Evolutionary conservation across 2,888 invertebrate genomes (phyloP), one percentile per base, ranked within the genome.

Genomic region (Polymixis flavicincta): DNA sequence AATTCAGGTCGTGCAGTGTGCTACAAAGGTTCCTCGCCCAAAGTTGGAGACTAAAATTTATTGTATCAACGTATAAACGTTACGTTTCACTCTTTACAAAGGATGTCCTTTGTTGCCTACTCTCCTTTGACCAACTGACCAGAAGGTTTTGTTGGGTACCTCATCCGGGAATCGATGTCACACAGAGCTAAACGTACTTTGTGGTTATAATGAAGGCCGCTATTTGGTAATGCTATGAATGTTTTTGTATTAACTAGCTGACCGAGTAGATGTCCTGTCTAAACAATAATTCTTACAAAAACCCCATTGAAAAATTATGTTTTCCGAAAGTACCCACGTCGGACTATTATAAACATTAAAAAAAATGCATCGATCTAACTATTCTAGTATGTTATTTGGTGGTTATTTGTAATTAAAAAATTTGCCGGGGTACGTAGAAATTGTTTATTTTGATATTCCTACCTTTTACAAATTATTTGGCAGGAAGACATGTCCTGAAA

Each of bases 71-170:
- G 60, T 69, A 45, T 45, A 11, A 13, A 55, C 69, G 57, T 57
- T 28, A 22, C 63, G 52, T 42, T 74, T 54, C 37, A 60, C 42
- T 69, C 77, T 45, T 82, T 55, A 69, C 50, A 65, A 55, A 37
- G 79, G 42, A 55, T 32, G 54, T 64, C 42, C 77, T 65, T 79
- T 79, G 82, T 79, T 37, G 32, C 64, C 48, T 42, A 42, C 14
- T 60, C 50, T 52, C 45, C 52, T 79, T 79, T 79, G 82, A 79
- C 82, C 13, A 55, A 32, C 37, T 70, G 70, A 79, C 64, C 70
- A 32, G 52, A 76, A 79, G 32, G 45, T 65, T 52, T 60, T 17
- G 13, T 50, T 25, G 19, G 13, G 8, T 25, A 65, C 54, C 32
- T 69, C 59, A 48, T 69, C 32, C 42, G 54, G 28, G 13, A 60